Base-by-base conservation (phyloP, 2,888 invertebrate species). In the Hydrotaea cyrtoneurina region DNA sequence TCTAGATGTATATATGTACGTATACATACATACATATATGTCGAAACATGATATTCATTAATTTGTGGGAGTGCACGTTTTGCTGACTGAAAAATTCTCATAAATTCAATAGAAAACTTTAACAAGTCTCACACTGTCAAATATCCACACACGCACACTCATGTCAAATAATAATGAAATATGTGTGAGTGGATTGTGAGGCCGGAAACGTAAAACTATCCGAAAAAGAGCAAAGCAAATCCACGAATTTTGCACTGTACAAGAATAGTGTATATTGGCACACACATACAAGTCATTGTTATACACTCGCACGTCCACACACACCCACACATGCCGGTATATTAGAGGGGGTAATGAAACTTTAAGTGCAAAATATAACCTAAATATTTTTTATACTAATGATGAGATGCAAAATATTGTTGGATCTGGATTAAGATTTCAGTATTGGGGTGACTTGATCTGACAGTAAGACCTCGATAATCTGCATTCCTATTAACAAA, bases 81-180 rank as follows among this genome's bases (percentile, higher is more conserved):
- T 83, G 83, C 77, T 80, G 80, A 80, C 74, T 80, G 59, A 74
- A 69, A 73, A 78, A 74, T 80, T 69, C 74, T 77, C 80, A 83
- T 80, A 80, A 80, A 83, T 83, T 83, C 73, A 80, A 77, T 66
- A 62, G 50, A 69, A 74, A 83, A 69, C 69, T 69, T 69, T 21
- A 69, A 43, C 69, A 43, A 19, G 46, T 0, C 10, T 15, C 43
- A 69, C 46, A 23, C 43, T 31, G 36, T 17, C 31, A 36, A 64
- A 36, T 10, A n/a, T 31, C n/a, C 17, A 43, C 66, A 11, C 66
- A 11, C 66, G 0, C 43, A 66, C 66, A 21, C 13, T 19, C 39
- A 39, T 19, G 4, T 43, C 19, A 55, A 43, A 11, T 46, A 19
- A 69, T 69, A 69, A 23, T 23, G 43, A 15, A 15, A 43, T 15